These are phyloP conservation scores for Phengaris alcon DNA, from an alignment of 2,888 invertebrate genomes.

Conservation along the genomic window DNA sequence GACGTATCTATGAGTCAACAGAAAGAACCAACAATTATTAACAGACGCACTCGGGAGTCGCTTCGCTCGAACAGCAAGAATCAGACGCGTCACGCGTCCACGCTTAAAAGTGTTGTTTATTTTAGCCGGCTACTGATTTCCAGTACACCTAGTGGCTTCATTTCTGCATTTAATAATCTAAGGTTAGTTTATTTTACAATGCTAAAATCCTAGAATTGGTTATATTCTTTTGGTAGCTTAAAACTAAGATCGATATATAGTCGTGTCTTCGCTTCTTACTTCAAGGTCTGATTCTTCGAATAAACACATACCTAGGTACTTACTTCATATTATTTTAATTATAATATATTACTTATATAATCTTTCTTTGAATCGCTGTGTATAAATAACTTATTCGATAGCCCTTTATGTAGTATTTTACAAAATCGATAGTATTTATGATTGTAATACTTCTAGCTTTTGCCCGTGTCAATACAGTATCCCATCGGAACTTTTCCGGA, in stretches of 20 bases:
- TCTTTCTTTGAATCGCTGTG: conserved; percentile 27
- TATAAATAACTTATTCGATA: neutral
- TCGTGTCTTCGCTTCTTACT: neutral
- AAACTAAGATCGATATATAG: neutral
- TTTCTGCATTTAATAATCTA: neutral
- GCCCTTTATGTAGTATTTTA: no score
- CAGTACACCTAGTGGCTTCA: neutral
- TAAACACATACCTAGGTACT: neutral
- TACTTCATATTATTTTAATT: neutral
- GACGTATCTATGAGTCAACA: neutral
- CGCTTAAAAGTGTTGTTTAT: neutral
- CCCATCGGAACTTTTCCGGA: no score
- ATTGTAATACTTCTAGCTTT: no score
- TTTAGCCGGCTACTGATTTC: neutral
- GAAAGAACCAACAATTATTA: neutral
- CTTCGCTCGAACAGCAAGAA: neutral
- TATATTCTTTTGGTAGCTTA: neutral
- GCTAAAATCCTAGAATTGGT: neutral
- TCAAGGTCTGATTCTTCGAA: conserved; percentile 7
- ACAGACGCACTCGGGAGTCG: neutral
- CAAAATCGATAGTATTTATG: no score
- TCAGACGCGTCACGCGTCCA: neutral
- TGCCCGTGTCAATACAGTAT: no score
- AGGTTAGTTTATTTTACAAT: neutral
- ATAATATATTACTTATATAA: neutral